These are phyloP conservation scores for Acheta domesticus DNA, from an alignment of 2,888 invertebrate species.

Conservation along the genomic window DNA sequence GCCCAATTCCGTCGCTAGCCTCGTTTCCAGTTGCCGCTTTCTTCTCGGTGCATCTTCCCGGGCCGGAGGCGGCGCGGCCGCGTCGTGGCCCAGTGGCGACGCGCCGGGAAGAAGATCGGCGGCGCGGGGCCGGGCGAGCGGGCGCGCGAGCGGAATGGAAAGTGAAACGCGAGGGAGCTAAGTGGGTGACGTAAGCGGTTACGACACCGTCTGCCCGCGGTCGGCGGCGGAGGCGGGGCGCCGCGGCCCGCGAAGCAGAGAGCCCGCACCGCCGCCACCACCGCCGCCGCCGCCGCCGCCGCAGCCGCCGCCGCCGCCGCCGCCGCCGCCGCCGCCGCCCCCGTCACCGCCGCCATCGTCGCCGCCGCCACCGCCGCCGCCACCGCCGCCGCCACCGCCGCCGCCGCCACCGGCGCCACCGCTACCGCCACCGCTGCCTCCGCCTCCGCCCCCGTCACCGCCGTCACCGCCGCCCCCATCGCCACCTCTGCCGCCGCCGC, in stretches of 20 bases:
- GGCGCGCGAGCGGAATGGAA: conserved; percentile 3
- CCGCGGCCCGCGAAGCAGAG: background rate
- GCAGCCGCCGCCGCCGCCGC: no score
- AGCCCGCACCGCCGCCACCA: background rate
- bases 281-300: background rate
- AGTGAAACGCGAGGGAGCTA: background rate
- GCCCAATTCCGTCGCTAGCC: background rate
- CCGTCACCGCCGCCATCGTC: no score
- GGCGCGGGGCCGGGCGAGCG: background rate
- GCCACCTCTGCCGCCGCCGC: no score
- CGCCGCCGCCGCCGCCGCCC: no score
- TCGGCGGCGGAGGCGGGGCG: background rate
- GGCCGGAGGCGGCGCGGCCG: background rate
- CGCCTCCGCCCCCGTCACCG: no score
- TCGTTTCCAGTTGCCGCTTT: background rate
- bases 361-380: no score
- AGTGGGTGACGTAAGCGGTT: background rate
- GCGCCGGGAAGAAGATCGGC: no score
- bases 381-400: no score
- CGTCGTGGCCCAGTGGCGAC: no score
- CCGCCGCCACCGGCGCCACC: no score
- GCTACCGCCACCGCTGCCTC: no score
- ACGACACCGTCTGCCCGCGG: background rate
- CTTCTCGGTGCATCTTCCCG: background rate
- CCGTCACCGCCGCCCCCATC: no score